phyloP scores from a whole-genome alignment of 64 coral and sea anemone genomes.

The Dendrophyllia cribrosa region DNA sequence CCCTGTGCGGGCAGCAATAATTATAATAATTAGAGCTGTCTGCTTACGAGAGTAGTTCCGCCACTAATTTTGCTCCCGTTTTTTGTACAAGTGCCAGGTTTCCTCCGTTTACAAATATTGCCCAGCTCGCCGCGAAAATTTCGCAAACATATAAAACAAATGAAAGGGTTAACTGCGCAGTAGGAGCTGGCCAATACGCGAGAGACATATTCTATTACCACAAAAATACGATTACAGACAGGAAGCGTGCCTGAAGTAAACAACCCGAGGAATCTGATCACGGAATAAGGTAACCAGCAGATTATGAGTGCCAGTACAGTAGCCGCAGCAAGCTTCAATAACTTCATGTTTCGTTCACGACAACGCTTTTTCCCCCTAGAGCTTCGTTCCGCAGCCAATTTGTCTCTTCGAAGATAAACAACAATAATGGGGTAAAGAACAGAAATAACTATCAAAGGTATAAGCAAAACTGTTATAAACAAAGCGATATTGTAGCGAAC shows the following conservation, averaged over 20 bases:
- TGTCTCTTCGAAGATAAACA: not conserved
- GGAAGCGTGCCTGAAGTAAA: not conserved
- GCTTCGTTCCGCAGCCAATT: slow-evolving; percentile 28
- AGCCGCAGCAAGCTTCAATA: slow-evolving; percentile 35
- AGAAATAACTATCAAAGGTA: slow-evolving; percentile 12
- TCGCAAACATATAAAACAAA: slow-evolving; percentile 16
- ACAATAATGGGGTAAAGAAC: slow-evolving; percentile 10
- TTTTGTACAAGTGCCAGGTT: not conserved
- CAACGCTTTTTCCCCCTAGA: not conserved
- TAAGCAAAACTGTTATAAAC: not conserved
- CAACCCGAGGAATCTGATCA: not conserved
- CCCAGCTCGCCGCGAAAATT: not conserved
- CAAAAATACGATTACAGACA: not conserved
- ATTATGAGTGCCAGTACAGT: slow-evolving; percentile 34
- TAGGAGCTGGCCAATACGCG: not conserved
- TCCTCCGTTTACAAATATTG: not conserved
- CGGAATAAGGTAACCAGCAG: slow-evolving; percentile 29
- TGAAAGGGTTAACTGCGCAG: not conserved
- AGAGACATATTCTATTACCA: not conserved
- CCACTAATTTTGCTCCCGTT: too few relatives aligned
- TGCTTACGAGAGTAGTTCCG: too few relatives aligned
- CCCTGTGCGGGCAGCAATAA: too few relatives aligned
- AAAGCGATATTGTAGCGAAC: not conserved
- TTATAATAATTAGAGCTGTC: too few relatives aligned
- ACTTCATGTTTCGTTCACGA: not conserved